A percentile compares a stretch with the other conserved stretches of the same genome.
Evolutionary conservation across 2,113 vertebrate genomes (phyloP).

Genomic region (Equus przewalskii): DNA sequence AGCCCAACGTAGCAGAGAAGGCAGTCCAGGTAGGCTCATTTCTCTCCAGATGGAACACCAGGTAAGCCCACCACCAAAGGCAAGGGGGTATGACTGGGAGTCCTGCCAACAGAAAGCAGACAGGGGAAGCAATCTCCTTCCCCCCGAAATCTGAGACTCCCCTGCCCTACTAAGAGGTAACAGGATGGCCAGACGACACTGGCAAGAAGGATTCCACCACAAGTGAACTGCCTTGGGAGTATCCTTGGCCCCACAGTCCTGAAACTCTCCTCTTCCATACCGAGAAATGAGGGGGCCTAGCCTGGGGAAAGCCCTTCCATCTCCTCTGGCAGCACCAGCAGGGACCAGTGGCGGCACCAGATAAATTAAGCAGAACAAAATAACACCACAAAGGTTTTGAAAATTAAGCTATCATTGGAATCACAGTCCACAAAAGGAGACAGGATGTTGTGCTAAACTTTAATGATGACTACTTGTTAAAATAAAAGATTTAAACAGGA

Average conservation of each 20-base stretch:
- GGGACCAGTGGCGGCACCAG: not conserved
- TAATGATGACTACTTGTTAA: not conserved
- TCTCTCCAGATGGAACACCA: not conserved
- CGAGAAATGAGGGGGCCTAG: not conserved
- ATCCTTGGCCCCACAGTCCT: not conserved
- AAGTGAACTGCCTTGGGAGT: not conserved
- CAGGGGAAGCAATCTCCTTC: not conserved
- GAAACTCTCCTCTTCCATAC: not conserved
- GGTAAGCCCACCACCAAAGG: not conserved
- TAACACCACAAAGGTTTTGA: not conserved
- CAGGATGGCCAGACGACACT: not conserved
- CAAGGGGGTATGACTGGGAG: not conserved
- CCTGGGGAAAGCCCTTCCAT: not conserved
- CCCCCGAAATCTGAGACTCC: not conserved
- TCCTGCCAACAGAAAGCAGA: not conserved
- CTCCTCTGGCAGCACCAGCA: not conserved
- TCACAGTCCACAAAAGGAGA: not conserved
- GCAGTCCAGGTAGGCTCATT: not conserved
- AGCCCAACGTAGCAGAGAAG: not conserved
- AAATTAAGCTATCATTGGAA: not conserved
- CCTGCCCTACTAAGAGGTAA: not conserved
- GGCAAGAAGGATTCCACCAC: not conserved
- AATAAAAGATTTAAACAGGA: not conserved
- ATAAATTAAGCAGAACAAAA: not conserved
- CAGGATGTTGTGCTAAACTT: not conserved